Evolutionary conservation across 92 coral and sea anemone species (phyloP), one percentile per base, ranked within the genome.

Genomic region (Paragorgia papillata): DNA sequence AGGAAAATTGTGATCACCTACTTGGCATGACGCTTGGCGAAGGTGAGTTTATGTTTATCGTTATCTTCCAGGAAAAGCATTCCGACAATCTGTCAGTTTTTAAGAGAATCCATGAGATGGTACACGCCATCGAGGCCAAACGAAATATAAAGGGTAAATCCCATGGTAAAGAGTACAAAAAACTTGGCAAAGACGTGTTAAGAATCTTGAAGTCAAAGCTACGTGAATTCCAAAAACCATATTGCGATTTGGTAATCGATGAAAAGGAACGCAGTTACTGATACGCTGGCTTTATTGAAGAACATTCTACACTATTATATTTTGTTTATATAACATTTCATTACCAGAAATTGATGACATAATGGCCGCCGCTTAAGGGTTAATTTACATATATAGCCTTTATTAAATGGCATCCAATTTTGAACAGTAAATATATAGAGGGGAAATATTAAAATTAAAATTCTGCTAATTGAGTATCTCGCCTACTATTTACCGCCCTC

Each of bases 81-180:
- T 14, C 39, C 24, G 44, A 62, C 69, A 30, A 26, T 7, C 4
- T 33, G 40, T 15, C 40, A 62, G 24, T 62, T 29, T 62, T 62
- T 17, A 62, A 62, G 44, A 62, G 40, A 12, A 29, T 62, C 24
- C 69, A 62, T 19, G 69, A 62, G 30, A 62, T 62, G 69, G 44
- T 62, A 1, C 69, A 62, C 37, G 69, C 44, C 34, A 62, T 28
- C 1, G 14, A 27, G 41, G 19, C 14, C 13, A 26, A 62, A 34
- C 44, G 40, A 19, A 29, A 33, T 13, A 26, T 62, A 27, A 62
- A 31, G 24, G 69, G 69, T 6, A 62, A 17, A 13, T 14, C 40
- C 34, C 69, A 62, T 34, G 69, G 69, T 7, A 62, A 62, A 33
- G 69, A 62, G 21, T 62, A 28, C 37, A 62, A 33, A 21, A 21